Evolutionary conservation across 2,888 invertebrate species (phyloP).

Genomic region (Adelphocoris suturalis): DNA sequence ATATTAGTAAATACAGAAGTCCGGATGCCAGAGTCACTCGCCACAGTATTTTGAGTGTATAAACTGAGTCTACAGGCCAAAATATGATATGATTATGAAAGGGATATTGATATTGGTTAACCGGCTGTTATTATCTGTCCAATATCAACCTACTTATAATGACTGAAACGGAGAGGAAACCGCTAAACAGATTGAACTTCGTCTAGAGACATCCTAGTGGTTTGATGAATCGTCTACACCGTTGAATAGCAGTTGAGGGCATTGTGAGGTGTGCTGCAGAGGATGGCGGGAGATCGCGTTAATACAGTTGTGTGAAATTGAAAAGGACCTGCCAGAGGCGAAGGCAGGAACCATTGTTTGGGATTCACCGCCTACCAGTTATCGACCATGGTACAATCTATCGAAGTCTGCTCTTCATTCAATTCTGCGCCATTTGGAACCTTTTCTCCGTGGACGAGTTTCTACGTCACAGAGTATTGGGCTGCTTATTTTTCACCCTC

Average conservation of each 20-base stretch:
- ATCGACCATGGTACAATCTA: slow-evolving; percentile 43
- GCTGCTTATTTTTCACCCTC: slow-evolving; percentile 23
- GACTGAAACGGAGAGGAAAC: background rate
- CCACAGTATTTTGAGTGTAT: no score
- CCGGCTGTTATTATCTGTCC: background rate
- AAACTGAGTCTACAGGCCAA: no score
- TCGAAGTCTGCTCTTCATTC: slow-evolving; percentile 38
- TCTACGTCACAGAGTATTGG: background rate
- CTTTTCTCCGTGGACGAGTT: background rate
- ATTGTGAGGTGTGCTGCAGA: slow-evolving; percentile 22
- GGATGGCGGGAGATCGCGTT: slow-evolving; percentile 50
- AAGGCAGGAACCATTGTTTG: slow-evolving; percentile 34
- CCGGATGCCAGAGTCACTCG: no score
- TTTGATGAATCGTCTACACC: slow-evolving; percentile 1
- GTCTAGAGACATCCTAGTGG: slow-evolving; percentile 1
- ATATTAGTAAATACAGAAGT: no score
- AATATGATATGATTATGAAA: no score
- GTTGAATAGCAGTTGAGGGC: slow-evolving; percentile 1
- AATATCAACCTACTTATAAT: background rate
- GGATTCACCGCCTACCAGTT: background rate
- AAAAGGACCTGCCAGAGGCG: slow-evolving; percentile 25
- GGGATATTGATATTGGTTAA: no score
- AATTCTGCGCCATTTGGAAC: background rate
- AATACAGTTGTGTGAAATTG: slow-evolving; percentile 51
- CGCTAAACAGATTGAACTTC: background rate